Base-by-base conservation (phyloP, 2,797 vertebrate species). In the Lepus oiostolus region DNA sequence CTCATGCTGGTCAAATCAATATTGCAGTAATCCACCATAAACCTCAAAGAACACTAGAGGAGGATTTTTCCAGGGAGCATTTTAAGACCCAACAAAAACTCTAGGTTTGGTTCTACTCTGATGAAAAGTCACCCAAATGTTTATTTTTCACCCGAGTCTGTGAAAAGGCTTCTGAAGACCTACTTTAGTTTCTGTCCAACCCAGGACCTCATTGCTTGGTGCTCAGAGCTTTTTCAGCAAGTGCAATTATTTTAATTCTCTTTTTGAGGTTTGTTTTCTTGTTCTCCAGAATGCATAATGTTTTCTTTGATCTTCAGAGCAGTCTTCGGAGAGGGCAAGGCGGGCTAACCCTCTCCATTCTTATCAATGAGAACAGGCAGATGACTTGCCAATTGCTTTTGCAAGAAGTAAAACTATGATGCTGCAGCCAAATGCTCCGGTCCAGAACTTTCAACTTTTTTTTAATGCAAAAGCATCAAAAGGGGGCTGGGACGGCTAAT, bases 71-170 rank as follows among this genome's bases (percentile, higher is more conserved):
- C n/a, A 71, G 16, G 32, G 79, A 75, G 80, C 30, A 85, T 35
- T 76, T 77, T 70, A 88, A 79, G 54, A 85, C 7, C 26, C n/a
- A 58, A 60, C 30, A 76, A 70, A 95, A 93, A 82, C n/a, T 5
- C 35, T 85, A 77, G 26, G 22, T 76, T 79, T 84, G 38, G 7
- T 81, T 86, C 90, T 72, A 72, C 30, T 38, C 68, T 75, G 52
- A 86, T 11, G 6, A 79, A 83, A 95, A 84, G 28, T 68, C 71
- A 68, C 9, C 12, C 80, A 87, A 80, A 63, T 13, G 80, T 82
- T 80, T 77, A 38, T 77, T 87, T 93, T 95, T 94, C 54, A 75
- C 22, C 11, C 63, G 67, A 82, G 21, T 87, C 89, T 82, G 11
- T 79, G 80, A 77, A 67, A 89, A 87, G 35, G 22, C n/a, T 79